phyloP scores from a whole-genome alignment of 2,888 invertebrate species.

The Amblyjoppa proteus region DNA sequence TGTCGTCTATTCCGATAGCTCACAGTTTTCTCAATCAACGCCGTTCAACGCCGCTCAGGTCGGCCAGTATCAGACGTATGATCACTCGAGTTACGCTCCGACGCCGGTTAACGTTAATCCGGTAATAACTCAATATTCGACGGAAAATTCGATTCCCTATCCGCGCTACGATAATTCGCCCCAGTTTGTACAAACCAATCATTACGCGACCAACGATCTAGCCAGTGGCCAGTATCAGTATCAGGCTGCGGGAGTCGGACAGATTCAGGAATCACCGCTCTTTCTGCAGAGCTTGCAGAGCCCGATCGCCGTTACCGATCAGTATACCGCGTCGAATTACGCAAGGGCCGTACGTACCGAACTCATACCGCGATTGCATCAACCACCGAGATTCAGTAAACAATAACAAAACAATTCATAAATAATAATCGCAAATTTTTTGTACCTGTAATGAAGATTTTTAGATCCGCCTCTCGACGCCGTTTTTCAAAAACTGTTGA shows the following conservation, averaged over 20 bases:
- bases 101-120: slow-evolving; percentile 78
- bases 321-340: slow-evolving; percentile 78
- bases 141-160: slow-evolving; percentile 78
- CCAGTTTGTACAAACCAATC: slow-evolving; percentile 80
- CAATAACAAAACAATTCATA: slow-evolving; percentile 61
- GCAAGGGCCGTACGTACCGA: slow-evolving; percentile 78
- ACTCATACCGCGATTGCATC: slow-evolving; percentile 77
- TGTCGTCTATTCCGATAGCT: slow-evolving; percentile 76
- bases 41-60: slow-evolving; percentile 75
- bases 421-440: not conserved
- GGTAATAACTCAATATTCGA: slow-evolving; percentile 77
- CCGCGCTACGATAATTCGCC: slow-evolving; percentile 78
- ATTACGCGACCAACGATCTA: slow-evolving; percentile 75
- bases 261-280: slow-evolving; percentile 78
- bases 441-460: slow-evolving; percentile 6
- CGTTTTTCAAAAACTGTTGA: not conserved
- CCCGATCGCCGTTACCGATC: slow-evolving; percentile 79
- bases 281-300: slow-evolving; percentile 79
- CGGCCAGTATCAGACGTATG: slow-evolving; percentile 78
- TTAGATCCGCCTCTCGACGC: not conserved
- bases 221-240: slow-evolving; percentile 77
- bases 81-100: slow-evolving; percentile 75
- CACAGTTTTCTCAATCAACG: slow-evolving; percentile 78
- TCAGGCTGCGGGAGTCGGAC: slow-evolving; percentile 75
- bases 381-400: slow-evolving; percentile 79